These are phyloP conservation scores for Lottia scabra DNA, from an alignment of 2,888 invertebrate species.

Conservation along the genomic window DNA sequence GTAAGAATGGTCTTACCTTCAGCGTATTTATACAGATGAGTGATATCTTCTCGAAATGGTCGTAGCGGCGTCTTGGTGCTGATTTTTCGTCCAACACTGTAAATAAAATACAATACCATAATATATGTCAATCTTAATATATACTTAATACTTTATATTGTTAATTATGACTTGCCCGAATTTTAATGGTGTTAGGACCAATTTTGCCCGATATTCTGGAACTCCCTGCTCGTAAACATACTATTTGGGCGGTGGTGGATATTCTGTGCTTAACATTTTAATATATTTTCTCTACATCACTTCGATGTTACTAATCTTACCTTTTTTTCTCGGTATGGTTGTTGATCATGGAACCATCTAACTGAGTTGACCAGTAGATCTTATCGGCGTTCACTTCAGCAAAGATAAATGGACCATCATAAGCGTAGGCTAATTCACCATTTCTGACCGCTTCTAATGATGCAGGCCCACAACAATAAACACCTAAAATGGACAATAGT, in stretches of 20 bases:
- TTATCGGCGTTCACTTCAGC: slow-evolving; percentile 96
- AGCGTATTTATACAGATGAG: slow-evolving; percentile 55
- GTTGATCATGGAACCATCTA: slow-evolving; percentile 29
- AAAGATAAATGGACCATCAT: slow-evolving; percentile 87
- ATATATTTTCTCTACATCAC: too few species aligned
- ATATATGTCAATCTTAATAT: too few species aligned
- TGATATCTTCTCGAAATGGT: slow-evolving; percentile 48
- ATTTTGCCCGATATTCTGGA: too few species aligned
- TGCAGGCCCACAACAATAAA: slow-evolving; percentile 89
- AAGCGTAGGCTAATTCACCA: slow-evolving; percentile 85
- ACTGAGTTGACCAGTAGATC: slow-evolving; percentile 78
- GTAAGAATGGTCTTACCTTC: slow-evolving; percentile 48
- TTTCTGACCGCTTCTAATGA: slow-evolving; percentile 85
- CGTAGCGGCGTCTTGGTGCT: slow-evolving; percentile 59
- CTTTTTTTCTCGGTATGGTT: slow-evolving; percentile 6
- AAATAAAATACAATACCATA: background rate
- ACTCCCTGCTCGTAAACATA: too few species aligned
- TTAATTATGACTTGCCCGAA: too few species aligned
- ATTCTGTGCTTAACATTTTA: too few species aligned
- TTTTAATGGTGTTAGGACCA: too few species aligned
- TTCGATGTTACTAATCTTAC: background rate
- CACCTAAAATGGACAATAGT: slow-evolving; percentile 48
- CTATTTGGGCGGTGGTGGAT: too few species aligned
- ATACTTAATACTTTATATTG: too few species aligned
- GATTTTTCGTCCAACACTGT: slow-evolving; percentile 54